phyloP scores from a whole-genome alignment of 2,113 vertebrate species.

The Gila orcuttii region DNA sequence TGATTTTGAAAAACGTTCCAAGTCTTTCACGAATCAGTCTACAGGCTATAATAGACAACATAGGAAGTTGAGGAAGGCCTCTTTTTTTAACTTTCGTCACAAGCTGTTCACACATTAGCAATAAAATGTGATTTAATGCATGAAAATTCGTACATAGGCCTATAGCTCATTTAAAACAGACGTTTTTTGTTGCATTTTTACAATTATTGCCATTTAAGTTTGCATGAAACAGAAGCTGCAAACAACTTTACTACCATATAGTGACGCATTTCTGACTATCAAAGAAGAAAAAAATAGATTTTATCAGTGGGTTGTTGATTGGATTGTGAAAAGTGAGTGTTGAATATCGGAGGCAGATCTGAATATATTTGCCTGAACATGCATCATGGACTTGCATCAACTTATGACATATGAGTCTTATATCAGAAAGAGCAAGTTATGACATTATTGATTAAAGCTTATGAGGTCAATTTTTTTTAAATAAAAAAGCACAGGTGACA shows the following conservation, averaged over 20 bases:
- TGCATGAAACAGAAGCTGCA: background rate
- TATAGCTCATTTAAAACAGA: background rate
- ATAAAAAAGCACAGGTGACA: background rate
- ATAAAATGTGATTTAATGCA: too few species aligned
- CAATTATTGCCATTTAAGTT: background rate
- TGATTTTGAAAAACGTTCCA: too few species aligned
- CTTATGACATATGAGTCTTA: background rate
- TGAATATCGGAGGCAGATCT: background rate
- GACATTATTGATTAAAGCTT: background rate
- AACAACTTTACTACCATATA: background rate
- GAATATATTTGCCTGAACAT: background rate
- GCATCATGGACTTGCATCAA: background rate
- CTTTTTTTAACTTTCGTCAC: too few species aligned
- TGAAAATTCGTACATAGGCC: too few species aligned
- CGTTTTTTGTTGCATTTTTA: background rate
- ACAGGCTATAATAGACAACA: too few species aligned
- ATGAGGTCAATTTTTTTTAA: background rate
- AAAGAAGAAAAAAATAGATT: background rate
- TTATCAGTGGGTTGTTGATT: background rate
- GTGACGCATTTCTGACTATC: background rate
- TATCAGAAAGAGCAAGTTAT: background rate
- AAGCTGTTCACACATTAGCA: too few species aligned
- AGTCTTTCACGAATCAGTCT: too few species aligned
- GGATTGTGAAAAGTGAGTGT: background rate
- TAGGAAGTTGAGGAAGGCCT: too few species aligned